A percentile compares a stretch with the other conserved stretches of the same genome.
Evolutionary conservation across 2,113 vertebrate species (phyloP).

Genomic region (Coreoperca whiteheadi): DNA sequence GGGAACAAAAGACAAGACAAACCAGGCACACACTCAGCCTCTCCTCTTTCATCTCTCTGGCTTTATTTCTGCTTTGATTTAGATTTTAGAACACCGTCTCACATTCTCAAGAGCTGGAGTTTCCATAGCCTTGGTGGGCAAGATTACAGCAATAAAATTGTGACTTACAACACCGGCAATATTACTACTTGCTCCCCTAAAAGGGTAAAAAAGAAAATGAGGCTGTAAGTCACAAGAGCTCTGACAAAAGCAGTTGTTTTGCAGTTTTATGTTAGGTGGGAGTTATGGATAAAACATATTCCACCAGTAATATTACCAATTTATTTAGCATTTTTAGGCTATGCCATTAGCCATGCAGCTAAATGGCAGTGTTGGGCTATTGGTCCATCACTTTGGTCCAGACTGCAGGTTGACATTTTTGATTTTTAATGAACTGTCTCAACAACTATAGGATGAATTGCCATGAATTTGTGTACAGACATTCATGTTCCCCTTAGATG

Average conservation of each 20-base stretch:
- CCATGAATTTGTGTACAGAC: neutral
- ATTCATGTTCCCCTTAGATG: neutral
- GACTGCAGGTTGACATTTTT: neutral
- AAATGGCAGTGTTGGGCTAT: no score
- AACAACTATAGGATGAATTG: neutral
- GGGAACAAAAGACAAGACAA: conserved; percentile 32
- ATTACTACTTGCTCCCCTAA: conserved; percentile 26
- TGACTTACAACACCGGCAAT: conserved; percentile 30
- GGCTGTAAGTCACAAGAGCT: conserved; percentile 9
- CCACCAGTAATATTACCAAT: neutral
- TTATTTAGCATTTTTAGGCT: neutral
- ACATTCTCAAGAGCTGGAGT: conserved; percentile 52
- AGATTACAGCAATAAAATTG: conserved; percentile 50
- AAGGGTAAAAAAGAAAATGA: neutral
- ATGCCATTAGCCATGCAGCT: no score
- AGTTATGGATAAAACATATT: neutral
- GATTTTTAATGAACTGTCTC: neutral
- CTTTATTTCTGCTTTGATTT: conserved; percentile 75
- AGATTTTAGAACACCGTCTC: conserved; percentile 65
- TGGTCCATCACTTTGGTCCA: neutral
- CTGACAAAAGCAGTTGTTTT: neutral
- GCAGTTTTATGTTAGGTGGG: neutral
- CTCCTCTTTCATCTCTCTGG: conserved; percentile 67
- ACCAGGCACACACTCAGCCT: conserved; percentile 51
- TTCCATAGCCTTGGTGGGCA: conserved; percentile 46